Evolutionary conservation across 2,113 vertebrate species (phyloP).

Genomic region (Halichoerus grypus): DNA sequence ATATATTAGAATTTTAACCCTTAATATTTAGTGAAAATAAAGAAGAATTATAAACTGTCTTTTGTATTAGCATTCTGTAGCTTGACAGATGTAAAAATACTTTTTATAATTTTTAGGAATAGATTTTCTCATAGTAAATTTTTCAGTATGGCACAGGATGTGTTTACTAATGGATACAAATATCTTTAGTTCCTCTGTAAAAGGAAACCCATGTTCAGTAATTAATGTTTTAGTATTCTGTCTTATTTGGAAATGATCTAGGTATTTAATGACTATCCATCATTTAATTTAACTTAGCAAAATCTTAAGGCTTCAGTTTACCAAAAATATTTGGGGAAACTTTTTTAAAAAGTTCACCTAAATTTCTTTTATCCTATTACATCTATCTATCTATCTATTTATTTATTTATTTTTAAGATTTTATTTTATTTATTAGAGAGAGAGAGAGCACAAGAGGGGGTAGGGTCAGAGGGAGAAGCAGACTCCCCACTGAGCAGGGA

Average conservation of each 20-base stretch:
- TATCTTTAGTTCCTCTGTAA: neutral
- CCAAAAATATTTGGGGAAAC: neutral
- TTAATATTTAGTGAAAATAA: neutral
- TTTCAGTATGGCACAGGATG: neutral
- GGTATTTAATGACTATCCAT: neutral
- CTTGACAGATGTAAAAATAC: neutral
- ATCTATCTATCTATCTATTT: neutral
- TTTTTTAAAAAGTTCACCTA: neutral
- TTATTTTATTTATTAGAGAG: too few species aligned
- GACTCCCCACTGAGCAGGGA: too few species aligned
- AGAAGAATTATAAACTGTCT: neutral
- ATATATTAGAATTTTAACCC: neutral
- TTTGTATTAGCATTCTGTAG: neutral
- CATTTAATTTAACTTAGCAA: neutral
- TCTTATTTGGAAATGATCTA: neutral
- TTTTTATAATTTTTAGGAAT: neutral
- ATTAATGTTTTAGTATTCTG: neutral
- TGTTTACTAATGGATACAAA: neutral
- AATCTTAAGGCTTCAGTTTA: neutral
- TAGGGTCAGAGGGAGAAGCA: too few species aligned
- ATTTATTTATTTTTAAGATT: neutral
- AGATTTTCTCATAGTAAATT: neutral
- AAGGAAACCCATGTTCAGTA: neutral
- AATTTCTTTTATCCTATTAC: neutral
- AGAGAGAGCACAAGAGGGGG: too few species aligned